phyloP scores from a whole-genome alignment of 1,140 invertebrate genomes.

The Rhopalosiphum maidis region DNA sequence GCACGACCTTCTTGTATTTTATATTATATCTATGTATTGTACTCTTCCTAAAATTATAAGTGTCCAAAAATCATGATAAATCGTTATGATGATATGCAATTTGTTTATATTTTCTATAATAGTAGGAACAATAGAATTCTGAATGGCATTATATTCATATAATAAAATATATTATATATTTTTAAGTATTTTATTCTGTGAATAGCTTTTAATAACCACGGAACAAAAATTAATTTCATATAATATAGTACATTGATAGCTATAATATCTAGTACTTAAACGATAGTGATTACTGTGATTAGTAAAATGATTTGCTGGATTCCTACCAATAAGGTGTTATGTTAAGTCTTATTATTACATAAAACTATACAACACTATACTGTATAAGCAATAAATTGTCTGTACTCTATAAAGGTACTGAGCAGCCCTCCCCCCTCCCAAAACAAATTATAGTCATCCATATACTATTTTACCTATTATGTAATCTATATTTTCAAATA shows the following conservation, averaged over 20 bases:
- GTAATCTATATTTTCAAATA: not conserved
- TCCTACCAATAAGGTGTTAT: not conserved
- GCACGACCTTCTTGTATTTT: not conserved
- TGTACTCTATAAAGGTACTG: not conserved
- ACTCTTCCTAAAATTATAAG: not conserved
- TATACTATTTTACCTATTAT: not conserved
- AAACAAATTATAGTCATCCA: not conserved
- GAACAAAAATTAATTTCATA: not conserved
- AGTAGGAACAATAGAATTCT: not conserved
- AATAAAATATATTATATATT: not conserved
- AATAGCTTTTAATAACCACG: not conserved
- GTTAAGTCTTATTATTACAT: not conserved
- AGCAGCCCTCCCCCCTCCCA: not conserved
- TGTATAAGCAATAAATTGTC: too few relatives aligned
- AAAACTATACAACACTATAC: too few relatives aligned
- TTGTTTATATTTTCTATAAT: not conserved
- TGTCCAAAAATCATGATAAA: not conserved
- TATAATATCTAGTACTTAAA: not conserved
- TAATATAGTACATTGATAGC: too few relatives aligned
- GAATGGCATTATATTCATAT: not conserved
- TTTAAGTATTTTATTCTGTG: not conserved
- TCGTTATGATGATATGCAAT: not conserved
- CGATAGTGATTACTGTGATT: not conserved
- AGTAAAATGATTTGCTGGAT: not conserved
- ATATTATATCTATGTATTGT: not conserved